These are phyloP conservation scores for Haliaeetus leucogaster DNA, from an alignment of 2,113 vertebrate species.

Conservation along the genomic window DNA sequence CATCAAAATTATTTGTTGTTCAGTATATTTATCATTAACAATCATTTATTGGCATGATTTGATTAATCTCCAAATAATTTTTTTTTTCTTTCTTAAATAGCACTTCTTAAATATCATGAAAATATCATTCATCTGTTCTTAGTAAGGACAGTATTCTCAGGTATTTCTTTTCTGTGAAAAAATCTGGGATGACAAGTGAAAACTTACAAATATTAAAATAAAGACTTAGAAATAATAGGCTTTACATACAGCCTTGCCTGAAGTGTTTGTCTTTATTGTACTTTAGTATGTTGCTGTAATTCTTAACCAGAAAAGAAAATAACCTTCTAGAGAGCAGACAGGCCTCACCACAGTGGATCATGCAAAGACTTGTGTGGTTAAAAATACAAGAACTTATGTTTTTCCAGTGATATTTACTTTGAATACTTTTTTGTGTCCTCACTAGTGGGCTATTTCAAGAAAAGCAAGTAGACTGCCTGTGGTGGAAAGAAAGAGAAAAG, in stretches of 20 bases:
- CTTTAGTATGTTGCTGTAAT: not conserved
- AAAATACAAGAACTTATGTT: not conserved
- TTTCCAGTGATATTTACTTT: not conserved
- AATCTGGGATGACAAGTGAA: not conserved
- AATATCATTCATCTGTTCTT: not conserved
- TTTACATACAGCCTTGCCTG: not conserved
- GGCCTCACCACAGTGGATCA: not conserved
- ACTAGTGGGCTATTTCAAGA: not conserved
- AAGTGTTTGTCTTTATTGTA: not conserved
- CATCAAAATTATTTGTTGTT: not conserved
- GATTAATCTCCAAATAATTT: not conserved
- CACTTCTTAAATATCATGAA: not conserved
- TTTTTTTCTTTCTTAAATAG: not conserved
- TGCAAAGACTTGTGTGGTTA: not conserved
- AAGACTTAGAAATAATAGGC: not conserved
- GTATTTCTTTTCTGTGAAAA: not conserved
- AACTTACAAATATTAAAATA: not conserved
- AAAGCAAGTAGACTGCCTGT: not conserved
- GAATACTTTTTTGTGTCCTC: not conserved
- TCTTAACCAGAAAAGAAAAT: not conserved
- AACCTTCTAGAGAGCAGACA: not conserved
- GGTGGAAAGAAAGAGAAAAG: not conserved
- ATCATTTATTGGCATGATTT: not conserved
- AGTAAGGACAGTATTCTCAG: not conserved
- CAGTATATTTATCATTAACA: not conserved